A percentile compares a stretch with the other conserved stretches of the same genome.
These are phyloP conservation scores for Euzophera pinguis DNA, from an alignment of 2,888 invertebrate species.

Conservation along the genomic window DNA sequence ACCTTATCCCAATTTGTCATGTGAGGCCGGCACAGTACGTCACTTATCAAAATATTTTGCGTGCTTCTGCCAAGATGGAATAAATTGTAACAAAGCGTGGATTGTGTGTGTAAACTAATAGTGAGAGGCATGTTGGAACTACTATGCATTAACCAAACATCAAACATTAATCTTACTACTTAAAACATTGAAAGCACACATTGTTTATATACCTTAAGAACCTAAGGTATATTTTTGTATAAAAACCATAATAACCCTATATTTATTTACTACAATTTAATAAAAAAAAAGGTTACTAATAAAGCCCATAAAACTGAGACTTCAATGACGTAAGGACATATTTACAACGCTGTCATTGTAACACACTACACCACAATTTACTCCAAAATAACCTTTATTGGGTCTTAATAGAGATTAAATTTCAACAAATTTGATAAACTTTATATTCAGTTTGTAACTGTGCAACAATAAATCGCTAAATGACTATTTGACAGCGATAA, in stretches of 20 bases:
- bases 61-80: too few species aligned
- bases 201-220: too few species aligned
- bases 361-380: not conserved
- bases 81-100: too few species aligned
- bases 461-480: not conserved
- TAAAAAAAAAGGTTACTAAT: not conserved
- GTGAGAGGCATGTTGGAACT: too few species aligned
- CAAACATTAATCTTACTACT: too few species aligned
- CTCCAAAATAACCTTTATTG: not conserved
- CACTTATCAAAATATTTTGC: too few species aligned
- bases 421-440: not conserved
- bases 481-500: constrained; percentile 1
- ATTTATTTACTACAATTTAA: not conserved
- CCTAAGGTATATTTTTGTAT: not conserved
- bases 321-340: not conserved
- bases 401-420: too few species aligned
- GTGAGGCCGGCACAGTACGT: too few species aligned
- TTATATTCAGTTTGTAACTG: not conserved
- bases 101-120: too few species aligned
- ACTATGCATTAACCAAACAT: too few species aligned
- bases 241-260: not conserved
- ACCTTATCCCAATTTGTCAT: too few species aligned
- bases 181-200: too few species aligned
- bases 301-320: constrained; percentile 3
- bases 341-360: constrained; percentile 6